These are phyloP conservation scores for Deroplatys truncata DNA, from an alignment of 2,888 invertebrate genomes.

Conservation along the genomic window DNA sequence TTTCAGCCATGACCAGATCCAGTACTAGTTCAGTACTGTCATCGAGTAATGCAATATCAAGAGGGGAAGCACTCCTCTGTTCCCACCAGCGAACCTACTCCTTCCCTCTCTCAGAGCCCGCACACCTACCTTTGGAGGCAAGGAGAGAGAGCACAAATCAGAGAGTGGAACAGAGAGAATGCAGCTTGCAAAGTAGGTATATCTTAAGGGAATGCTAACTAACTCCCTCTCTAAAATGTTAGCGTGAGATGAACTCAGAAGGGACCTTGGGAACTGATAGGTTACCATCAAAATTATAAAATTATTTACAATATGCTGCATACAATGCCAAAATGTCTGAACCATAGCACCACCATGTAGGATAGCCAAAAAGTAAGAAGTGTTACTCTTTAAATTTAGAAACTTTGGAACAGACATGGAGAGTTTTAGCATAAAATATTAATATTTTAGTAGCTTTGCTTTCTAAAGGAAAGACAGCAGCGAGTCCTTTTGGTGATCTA, in stretches of 20 bases:
- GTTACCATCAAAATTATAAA: too few species aligned
- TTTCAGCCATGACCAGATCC: neutral
- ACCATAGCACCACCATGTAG: too few species aligned
- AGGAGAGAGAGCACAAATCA: conserved; percentile 26
- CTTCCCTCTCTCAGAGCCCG: conserved; percentile 35
- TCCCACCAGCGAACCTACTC: conserved; percentile 37
- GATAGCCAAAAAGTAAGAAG: too few species aligned
- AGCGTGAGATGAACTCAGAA: neutral
- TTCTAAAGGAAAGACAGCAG: too few species aligned
- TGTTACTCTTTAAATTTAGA: too few species aligned
- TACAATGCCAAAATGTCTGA: too few species aligned
- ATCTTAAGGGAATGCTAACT: neutral
- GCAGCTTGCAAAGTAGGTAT: conserved; percentile 27
- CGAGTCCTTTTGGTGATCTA: too few species aligned
- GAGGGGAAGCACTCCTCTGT: neutral
- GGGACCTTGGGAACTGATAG: neutral
- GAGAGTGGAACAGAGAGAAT: conserved; percentile 8
- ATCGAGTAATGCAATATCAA: neutral
- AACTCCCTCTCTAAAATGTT: neutral
- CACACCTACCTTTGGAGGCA: conserved; percentile 34
- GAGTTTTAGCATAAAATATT: too few species aligned
- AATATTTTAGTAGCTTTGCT: too few species aligned
- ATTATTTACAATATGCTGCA: too few species aligned
- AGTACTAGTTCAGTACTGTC: neutral
- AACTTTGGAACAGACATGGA: too few species aligned